phyloP scores from a whole-genome alignment of 64 coral and sea anemone genomes.

The Porites lutea region DNA sequence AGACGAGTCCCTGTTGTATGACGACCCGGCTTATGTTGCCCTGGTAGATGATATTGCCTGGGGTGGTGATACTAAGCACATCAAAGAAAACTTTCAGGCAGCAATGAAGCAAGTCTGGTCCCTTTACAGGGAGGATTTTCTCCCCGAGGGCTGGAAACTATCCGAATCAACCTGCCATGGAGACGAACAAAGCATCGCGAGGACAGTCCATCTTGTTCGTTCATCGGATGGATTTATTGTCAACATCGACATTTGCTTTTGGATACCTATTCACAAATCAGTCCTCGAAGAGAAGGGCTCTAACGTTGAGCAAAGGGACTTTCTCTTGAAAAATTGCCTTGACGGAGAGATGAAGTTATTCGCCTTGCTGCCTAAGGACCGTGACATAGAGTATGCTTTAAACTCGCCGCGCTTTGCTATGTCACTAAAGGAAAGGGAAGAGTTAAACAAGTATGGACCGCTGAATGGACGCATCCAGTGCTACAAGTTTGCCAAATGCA shows the following conservation, averaged over 20 bases:
- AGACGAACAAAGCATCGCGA: slow-evolving; percentile 27
- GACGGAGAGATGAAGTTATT: slow-evolving; percentile 32
- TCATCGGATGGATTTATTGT: slow-evolving; percentile 35
- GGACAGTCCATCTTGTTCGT: slow-evolving; percentile 42
- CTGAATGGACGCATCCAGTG: slow-evolving; percentile 47
- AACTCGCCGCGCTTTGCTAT: slow-evolving; percentile 47
- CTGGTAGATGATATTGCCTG: slow-evolving; percentile 14
- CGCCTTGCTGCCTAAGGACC: slow-evolving; percentile 40
- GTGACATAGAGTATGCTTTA: neutral
- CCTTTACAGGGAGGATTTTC: slow-evolving; percentile 35
- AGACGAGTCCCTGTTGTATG: slow-evolving; percentile 40
- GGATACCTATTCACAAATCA: slow-evolving; percentile 26
- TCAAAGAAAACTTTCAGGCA: slow-evolving; percentile 40
- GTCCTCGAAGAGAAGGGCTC: neutral
- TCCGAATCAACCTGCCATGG: slow-evolving; percentile 48
- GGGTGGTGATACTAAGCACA: slow-evolving; percentile 9
- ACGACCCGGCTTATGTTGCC: slow-evolving; percentile 43
- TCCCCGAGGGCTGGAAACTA: slow-evolving; percentile 60
- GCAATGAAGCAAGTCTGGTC: slow-evolving; percentile 30
- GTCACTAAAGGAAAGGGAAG: slow-evolving; percentile 47
- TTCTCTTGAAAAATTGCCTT: slow-evolving; percentile 44
- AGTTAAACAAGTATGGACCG: slow-evolving; percentile 50
- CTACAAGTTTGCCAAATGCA: slow-evolving; percentile 45
- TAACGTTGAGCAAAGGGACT: slow-evolving; percentile 17
- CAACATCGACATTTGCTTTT: slow-evolving; percentile 45